phyloP scores from a whole-genome alignment of 2,113 vertebrate species.

The Protobothrops flavoviridis region DNA sequence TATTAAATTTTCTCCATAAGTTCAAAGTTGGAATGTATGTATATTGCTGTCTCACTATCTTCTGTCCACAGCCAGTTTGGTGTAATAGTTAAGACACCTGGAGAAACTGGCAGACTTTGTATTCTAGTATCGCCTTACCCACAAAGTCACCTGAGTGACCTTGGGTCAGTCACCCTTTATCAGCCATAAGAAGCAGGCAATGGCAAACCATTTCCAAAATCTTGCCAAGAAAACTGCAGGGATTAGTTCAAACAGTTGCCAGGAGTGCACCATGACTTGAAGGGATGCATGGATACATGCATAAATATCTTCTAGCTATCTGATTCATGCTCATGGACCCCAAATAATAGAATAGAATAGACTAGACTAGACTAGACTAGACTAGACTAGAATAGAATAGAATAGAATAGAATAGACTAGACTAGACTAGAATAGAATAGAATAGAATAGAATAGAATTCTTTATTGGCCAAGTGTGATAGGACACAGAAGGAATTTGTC shows the following conservation, averaged over 20 bases:
- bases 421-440: no score
- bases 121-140: neutral
- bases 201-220: neutral
- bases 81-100: neutral
- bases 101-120: neutral
- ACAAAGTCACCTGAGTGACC: neutral
- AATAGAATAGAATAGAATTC: no score
- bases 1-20: neutral
- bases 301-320: neutral
- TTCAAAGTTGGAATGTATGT: neutral
- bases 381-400: no score
- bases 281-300: neutral
- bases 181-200: neutral
- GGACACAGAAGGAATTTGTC: no score
- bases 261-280: neutral
- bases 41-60: neutral
- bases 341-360: neutral
- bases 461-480: no score
- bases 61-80: neutral
- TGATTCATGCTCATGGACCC: neutral
- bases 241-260: neutral
- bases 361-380: no score
- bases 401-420: no score
- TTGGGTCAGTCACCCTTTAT: neutral
- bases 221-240: neutral